Evolutionary conservation across 2,888 invertebrate genomes (phyloP).

Genomic region (Eugnorisma glareosa): DNA sequence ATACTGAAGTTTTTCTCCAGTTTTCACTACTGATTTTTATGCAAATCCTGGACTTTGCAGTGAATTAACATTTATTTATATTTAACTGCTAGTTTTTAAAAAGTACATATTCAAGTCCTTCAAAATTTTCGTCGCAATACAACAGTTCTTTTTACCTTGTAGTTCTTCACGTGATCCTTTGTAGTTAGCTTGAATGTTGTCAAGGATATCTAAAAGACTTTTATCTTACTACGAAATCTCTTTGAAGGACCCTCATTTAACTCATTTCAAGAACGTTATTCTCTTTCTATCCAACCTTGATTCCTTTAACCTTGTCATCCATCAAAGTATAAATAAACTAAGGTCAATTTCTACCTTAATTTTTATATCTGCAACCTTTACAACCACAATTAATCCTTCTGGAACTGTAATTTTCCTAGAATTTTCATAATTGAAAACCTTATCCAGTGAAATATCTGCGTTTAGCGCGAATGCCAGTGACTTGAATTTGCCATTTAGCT

Average conservation of each 20-base stretch:
- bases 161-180: constrained; percentile 3
- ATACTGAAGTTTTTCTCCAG: background rate
- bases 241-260: background rate
- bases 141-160: background rate
- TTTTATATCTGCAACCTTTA: background rate
- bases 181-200: background rate
- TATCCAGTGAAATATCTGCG: background rate
- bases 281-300: background rate
- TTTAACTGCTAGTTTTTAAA: no score
- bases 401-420: background rate
- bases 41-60: background rate
- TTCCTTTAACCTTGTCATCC: background rate
- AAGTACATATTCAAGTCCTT: background rate
- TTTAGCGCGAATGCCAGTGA: constrained; percentile 20
- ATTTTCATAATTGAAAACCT: background rate
- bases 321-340: background rate
- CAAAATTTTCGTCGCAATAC: background rate
- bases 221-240: background rate
- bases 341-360: background rate
- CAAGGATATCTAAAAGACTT: constrained; percentile 3
- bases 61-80: background rate
- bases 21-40: background rate
- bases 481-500: constrained; percentile 17
- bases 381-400: background rate
- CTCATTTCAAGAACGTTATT: background rate